Conservation (phyloP, 2,888 invertebrate genomes). For the Agrenia bidenticulata region DNA sequence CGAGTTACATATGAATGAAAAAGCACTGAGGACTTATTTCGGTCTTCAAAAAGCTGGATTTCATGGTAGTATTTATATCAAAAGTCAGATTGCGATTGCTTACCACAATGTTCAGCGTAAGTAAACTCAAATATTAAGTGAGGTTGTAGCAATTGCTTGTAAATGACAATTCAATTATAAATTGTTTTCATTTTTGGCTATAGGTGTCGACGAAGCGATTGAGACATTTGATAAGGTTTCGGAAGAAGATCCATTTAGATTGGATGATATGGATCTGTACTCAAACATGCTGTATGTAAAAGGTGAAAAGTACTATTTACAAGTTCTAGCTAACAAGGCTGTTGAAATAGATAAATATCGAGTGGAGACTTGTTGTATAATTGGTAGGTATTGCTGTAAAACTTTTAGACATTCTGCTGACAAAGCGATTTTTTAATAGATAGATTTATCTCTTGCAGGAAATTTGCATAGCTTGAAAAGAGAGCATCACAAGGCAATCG, state of each 20-base stretch:
- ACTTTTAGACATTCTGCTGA: background rate
- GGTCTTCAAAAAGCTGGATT: conserved; percentile 77
- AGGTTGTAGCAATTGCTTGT: background rate
- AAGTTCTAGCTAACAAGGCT: conserved; percentile 88
- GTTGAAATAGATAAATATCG: conserved; percentile 93
- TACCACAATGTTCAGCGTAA: conserved; percentile 87
- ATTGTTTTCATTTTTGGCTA: conserved; percentile 54
- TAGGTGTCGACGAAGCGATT: conserved; percentile 87
- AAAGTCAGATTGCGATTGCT: conserved; percentile 87
- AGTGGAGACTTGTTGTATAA: conserved; percentile 96
- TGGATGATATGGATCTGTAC: conserved; percentile 95
- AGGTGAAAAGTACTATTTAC: conserved; percentile 86
- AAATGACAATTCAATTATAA: background rate
- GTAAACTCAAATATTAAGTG: no score
- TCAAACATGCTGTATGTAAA: conserved; percentile 94
- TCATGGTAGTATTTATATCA: conserved; percentile 81
- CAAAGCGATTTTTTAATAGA: background rate
- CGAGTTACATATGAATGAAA: conserved; percentile 81
- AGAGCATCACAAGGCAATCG: conserved; percentile 96
- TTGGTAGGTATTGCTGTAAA: conserved; percentile 72
- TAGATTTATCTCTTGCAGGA: conserved; percentile 61
- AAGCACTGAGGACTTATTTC: conserved; percentile 76
- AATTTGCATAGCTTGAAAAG: conserved; percentile 95
- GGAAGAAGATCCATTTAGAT: conserved; percentile 83
- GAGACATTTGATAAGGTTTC: conserved; percentile 79